Evolutionary conservation across 2,797 vertebrate genomes (phyloP).

Genomic region (Chelmon rostratus): DNA sequence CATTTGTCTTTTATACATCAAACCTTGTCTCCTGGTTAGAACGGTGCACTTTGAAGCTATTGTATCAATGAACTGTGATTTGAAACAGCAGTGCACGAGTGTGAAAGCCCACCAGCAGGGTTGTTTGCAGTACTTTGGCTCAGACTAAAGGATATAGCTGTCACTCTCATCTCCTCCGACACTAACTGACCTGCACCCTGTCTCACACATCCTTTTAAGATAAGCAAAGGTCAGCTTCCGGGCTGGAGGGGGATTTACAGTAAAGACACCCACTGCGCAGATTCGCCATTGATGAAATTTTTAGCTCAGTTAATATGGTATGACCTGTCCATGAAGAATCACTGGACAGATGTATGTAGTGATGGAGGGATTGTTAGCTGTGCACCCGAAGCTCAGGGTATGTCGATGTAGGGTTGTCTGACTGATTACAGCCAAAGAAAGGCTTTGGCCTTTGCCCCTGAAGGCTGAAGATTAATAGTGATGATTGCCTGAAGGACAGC

Average conservation of each 20-base stretch:
- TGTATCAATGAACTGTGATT: background rate
- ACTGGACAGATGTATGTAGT: conserved; percentile 34
- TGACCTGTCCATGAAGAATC: conserved; percentile 26
- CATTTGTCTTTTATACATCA: background rate
- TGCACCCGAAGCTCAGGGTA: conserved; percentile 12
- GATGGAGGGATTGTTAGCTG: conserved; percentile 44
- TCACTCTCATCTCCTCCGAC: conserved; percentile 3
- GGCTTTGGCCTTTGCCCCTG: no score
- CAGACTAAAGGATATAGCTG: background rate
- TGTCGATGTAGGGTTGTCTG: conserved; percentile 12
- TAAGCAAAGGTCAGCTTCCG: conserved; percentile 35
- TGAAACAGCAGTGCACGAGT: background rate
- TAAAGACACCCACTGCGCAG: conserved; percentile 37
- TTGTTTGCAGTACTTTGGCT: background rate
- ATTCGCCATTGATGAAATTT: conserved; percentile 40
- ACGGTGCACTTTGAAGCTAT: background rate
- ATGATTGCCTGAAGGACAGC: conserved; percentile 11
- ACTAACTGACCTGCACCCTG: background rate
- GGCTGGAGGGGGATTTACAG: conserved; percentile 9
- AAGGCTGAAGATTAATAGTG: no score
- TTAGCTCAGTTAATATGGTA: background rate
- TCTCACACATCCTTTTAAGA: conserved; percentile 26
- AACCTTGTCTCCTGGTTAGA: conserved; percentile 3
- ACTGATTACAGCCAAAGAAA: no score
- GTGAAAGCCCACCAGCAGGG: background rate